These are phyloP conservation scores for Neoscelio sp. DNA, from an alignment of 2,888 invertebrate species.

Conservation along the genomic window DNA sequence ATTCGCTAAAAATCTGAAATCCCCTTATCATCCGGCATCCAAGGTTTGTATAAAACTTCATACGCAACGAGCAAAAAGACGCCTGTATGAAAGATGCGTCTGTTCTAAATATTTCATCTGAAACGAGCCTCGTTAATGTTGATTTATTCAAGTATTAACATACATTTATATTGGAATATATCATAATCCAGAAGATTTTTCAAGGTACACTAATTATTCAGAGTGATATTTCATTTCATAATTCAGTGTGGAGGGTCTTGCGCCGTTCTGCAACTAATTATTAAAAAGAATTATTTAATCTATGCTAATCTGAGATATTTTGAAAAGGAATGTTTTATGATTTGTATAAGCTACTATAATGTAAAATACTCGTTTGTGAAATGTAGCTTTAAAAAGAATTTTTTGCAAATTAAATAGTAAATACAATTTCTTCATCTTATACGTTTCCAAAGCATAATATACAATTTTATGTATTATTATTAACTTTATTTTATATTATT, in stretches of 20 bases:
- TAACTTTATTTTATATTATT: no score
- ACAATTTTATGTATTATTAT: no score
- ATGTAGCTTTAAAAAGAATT: no score
- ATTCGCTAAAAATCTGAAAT: no score
- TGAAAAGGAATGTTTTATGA: slow-evolving; percentile 6
- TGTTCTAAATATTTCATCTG: slow-evolving; percentile 47
- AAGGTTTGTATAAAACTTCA: no score
- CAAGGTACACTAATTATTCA: slow-evolving; percentile 49
- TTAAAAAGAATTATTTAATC: slow-evolving; percentile 19
- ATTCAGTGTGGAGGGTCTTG: slow-evolving; percentile 29
- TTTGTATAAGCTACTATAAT: no score
- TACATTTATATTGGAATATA: slow-evolving; percentile 47
- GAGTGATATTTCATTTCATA: slow-evolving; percentile 28
- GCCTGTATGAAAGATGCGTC: background rate
- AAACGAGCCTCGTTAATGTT: slow-evolving; percentile 50
- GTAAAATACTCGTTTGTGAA: no score
- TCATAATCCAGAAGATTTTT: slow-evolving; percentile 51
- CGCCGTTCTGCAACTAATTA: slow-evolving; percentile 12
- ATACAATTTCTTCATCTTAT: no score
- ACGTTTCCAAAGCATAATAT: no score
- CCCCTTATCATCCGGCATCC: no score
- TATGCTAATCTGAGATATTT: no score
- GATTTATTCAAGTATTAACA: slow-evolving; percentile 57
- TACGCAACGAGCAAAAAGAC: slow-evolving; percentile 13
- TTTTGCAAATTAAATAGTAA: no score